Conservation (phyloP, 35 echinoderm and acorn worm species). For the Ophioderma brevispina region DNA sequence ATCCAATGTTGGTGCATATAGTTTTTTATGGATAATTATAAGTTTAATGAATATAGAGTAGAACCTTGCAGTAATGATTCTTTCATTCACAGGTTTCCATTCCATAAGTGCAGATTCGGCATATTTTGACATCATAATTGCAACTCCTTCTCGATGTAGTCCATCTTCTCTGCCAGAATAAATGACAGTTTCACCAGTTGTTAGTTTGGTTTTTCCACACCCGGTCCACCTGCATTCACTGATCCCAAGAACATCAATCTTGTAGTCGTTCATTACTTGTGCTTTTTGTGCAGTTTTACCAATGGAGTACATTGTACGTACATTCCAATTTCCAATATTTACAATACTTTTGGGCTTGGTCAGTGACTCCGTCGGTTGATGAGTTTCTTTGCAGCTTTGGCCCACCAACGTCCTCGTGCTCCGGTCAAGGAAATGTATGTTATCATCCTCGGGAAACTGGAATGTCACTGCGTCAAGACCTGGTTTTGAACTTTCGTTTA, state of each 20-base stretch:
- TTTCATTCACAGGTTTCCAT: neutral
- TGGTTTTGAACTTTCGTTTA: constrained; percentile 26
- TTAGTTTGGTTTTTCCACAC: neutral
- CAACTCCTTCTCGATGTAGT: no score
- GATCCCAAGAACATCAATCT: no score
- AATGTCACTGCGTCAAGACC: constrained; percentile 12
- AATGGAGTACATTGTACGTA: constrained; percentile 24
- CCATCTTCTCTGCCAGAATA: no score
- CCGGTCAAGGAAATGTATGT: no score
- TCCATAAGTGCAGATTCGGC: no score
- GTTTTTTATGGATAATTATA: neutral
- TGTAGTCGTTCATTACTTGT: no score
- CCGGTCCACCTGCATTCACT: neutral
- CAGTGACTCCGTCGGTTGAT: neutral
- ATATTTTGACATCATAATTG: neutral
- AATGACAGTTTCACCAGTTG: neutral
- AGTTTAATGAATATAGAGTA: neutral
- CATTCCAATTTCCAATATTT: constrained; percentile 41
- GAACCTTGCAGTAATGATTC: no score
- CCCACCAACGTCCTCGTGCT: no score
- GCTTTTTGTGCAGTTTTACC: no score
- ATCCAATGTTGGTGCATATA: neutral
- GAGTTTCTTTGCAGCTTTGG: no score
- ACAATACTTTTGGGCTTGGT: neutral
- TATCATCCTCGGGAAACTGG: no score